Base-by-base conservation (phyloP, 2,797 vertebrate genomes). In the Gymnoscopelus microlampas region DNA sequence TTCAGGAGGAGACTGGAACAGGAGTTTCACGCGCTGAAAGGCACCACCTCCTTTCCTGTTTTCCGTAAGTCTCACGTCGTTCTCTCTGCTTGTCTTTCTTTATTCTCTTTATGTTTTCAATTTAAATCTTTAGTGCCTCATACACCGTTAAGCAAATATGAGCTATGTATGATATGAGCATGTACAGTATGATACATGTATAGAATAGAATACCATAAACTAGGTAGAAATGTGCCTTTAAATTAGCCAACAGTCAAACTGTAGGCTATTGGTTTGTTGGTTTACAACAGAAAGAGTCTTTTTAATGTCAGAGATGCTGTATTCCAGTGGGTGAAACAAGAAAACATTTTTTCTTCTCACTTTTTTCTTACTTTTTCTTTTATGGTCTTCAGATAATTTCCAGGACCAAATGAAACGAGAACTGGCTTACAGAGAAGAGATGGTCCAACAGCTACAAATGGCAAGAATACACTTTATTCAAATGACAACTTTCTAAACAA, bases 331-430 rank as follows among this genome's bases (percentile, higher is more conserved):
- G 23, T 57, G 77, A 67, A 87, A 78, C 26, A 26, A n/a, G n/a
- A n/a, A n/a, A n/a, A n/a, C n/a, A n/a, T n/a, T n/a, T n/a, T n/a
- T n/a, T n/a, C n/a, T n/a, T n/a, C n/a, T n/a, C n/a, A n/a, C n/a
- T n/a, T n/a, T 73, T 51, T 23, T 84, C 73, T 61, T 64, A 71
- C 15, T 6, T n/a, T n/a, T n/a, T 10, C 24, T 53, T 60, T 10
- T 50, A 1, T 50, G 56, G 60, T 72, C 85, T 80, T 77, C 85
- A 99, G 97, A 98, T 91, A 97, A 97, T 92, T 99, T 99, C 81
- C 97, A 98, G 87, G 97, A 99, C 88, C 97, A 99, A 82, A 98
- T 99, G 97, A 99, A 99, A 91, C 91, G 97, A 84, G 97, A 99
- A 70, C 92, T 99, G 77, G 96, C 97, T 8, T 99, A 99, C 91